phyloP scores from a whole-genome alignment of 2,888 invertebrate species.

The Latrodectus hesperus region DNA sequence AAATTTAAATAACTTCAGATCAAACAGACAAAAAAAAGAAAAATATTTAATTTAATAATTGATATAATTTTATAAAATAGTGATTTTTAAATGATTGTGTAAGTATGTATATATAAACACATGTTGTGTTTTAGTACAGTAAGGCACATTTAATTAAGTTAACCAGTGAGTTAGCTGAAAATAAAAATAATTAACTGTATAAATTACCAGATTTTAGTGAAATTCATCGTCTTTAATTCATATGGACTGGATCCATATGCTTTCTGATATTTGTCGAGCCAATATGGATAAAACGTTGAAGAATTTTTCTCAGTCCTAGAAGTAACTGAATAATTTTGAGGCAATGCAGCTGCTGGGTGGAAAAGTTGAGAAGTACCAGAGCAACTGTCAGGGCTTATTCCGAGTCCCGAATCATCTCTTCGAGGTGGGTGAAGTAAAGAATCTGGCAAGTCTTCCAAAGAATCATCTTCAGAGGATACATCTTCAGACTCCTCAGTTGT shows the following conservation, averaged over 20 bases:
- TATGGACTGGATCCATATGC: constrained; percentile 22
- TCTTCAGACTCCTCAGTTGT: constrained; percentile 17
- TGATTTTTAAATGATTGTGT: too few relatives aligned
- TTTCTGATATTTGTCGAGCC: constrained; percentile 39
- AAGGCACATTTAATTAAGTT: too few relatives aligned
- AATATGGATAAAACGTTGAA: constrained; percentile 41
- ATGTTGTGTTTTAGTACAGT: too few relatives aligned
- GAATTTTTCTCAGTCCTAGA: neutral
- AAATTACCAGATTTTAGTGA: constrained; percentile 50
- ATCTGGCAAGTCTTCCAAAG: constrained; percentile 31
- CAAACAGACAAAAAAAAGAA: too few relatives aligned
- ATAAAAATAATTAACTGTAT: too few relatives aligned
- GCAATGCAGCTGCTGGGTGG: neutral
- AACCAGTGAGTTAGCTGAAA: too few relatives aligned
- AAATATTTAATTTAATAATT: too few relatives aligned
- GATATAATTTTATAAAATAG: too few relatives aligned
- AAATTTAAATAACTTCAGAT: too few relatives aligned
- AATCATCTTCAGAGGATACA: constrained; percentile 42
- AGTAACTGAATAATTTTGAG: neutral
- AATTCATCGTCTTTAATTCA: constrained; percentile 44
- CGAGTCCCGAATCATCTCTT: constrained; percentile 62
- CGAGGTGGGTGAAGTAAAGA: constrained; percentile 23
- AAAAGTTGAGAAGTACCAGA: constrained; percentile 53
- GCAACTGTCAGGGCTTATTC: constrained; percentile 61
- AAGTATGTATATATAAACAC: too few relatives aligned